These are phyloP conservation scores for Dolomedes plantarius DNA, from an alignment of 2,888 invertebrate species.

Conservation along the genomic window DNA sequence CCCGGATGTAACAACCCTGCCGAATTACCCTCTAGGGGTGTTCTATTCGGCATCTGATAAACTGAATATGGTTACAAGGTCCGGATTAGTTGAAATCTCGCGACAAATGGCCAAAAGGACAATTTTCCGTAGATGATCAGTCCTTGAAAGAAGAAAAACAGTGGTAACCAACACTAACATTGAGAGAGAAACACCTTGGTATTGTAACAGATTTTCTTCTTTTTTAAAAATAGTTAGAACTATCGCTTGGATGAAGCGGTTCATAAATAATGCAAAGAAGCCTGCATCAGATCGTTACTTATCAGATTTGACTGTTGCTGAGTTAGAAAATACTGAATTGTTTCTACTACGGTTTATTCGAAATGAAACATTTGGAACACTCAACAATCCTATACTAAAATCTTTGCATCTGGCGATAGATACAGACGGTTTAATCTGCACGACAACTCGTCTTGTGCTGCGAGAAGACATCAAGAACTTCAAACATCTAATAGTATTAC, in stretches of 20 bases:
- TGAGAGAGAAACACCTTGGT: constrained; percentile 7
- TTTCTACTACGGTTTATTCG: not conserved
- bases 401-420: constrained; percentile 9
- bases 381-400: not conserved
- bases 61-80: not conserved
- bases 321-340: no score
- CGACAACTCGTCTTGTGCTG: constrained; percentile 17
- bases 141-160: constrained; percentile 17
- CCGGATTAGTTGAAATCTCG: not conserved
- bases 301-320: no score
- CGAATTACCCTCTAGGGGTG: no score
- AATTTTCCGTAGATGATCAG: not conserved
- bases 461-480: constrained; percentile 15
- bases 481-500: not conserved
- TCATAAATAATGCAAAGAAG: no score
- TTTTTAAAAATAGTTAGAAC: not conserved
- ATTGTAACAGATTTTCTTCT: not conserved
- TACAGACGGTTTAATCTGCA: constrained; percentile 30
- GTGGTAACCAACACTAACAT: no score
- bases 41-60: no score
- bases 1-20: no score
- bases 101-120: not conserved
- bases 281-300: no score
- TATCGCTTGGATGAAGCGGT: no score
- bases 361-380: not conserved